Base-by-base conservation (phyloP, 2,888 invertebrate genomes). In the Chrysomela aeneicollis region DNA sequence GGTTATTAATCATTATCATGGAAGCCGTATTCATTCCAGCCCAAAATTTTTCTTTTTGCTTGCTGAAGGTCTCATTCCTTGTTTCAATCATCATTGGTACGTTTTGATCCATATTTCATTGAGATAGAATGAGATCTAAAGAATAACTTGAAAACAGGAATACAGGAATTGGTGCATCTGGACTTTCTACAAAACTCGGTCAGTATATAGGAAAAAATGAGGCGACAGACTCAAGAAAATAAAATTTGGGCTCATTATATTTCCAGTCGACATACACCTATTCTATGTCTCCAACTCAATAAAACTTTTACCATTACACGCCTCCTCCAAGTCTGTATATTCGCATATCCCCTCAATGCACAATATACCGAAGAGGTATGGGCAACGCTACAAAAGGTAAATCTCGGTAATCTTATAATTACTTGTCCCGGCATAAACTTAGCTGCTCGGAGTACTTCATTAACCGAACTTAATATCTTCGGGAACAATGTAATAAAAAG, bases 341-440 rank as follows among this genome's bases (percentile, higher is more conserved):
- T 42, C 15, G 32, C 1, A 35, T 9, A 9, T 4, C n/a, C 15
- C 42, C 6, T 42, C 35, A 35, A 35, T 42, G 42, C 12, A 15
- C 15, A n/a, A 42, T 15, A 42, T 42, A 15, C 61, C 32, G 12
- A 47, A 35, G 30, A 47, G 61, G 22, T 61, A 50, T 47, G 49
- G 61, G 61, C 49, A 61, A 21, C 54, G 15, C 60, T 30, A 54
- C 61, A 61, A 55, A 55, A 47, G 55, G 22, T 55, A 55, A 47
- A 61, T 61, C 61, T 32, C 21, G 30, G 49, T 61, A 55, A 61
- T 61, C 55, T 61, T 49, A 49, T 61, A 61, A 61, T 61, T 55
- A 55, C 54, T 61, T 55, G 61, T 55, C 54, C 8, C 22, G 22
- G 18, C 54, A 53, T 61, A 46, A 55, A 47, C 54, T 61, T 10